Conservation (phyloP, 2,113 vertebrate species). For the Scopus umbretta region DNA sequence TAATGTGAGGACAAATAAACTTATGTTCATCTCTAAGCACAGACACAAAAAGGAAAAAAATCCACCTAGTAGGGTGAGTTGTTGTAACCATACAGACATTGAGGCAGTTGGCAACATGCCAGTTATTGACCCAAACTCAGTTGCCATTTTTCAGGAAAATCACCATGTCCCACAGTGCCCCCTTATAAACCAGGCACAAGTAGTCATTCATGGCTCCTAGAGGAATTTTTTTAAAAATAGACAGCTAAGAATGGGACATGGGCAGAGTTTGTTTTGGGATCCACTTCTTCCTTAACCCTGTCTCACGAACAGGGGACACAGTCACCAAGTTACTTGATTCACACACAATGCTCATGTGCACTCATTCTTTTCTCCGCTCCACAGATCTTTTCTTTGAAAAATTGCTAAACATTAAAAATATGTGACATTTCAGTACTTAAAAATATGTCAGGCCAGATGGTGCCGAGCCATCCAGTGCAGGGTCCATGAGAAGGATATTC, state of each 20-base stretch:
- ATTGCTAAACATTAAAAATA: neutral
- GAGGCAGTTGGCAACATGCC: neutral
- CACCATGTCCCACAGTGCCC: neutral
- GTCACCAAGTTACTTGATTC: neutral
- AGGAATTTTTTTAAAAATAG: neutral
- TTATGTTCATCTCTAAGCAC: neutral
- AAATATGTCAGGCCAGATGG: neutral
- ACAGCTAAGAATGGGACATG: neutral
- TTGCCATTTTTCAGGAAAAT: neutral
- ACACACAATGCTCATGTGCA: fast-evolving
- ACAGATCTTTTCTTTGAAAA: neutral
- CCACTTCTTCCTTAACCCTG: neutral
- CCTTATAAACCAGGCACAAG: neutral
- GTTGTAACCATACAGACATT: neutral
- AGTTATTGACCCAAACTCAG: neutral
- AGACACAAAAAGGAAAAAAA: neutral
- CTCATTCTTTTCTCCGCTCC: neutral
- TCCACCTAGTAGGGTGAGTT: neutral
- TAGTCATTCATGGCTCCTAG: neutral
- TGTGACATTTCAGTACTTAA: neutral
- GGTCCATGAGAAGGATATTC: neutral
- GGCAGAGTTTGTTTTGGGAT: neutral
- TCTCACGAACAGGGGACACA: neutral
- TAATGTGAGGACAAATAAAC: neutral
- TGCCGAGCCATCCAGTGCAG: neutral